Base-by-base conservation (phyloP, 2,797 vertebrate species). In the Champsocephalus esox region DNA sequence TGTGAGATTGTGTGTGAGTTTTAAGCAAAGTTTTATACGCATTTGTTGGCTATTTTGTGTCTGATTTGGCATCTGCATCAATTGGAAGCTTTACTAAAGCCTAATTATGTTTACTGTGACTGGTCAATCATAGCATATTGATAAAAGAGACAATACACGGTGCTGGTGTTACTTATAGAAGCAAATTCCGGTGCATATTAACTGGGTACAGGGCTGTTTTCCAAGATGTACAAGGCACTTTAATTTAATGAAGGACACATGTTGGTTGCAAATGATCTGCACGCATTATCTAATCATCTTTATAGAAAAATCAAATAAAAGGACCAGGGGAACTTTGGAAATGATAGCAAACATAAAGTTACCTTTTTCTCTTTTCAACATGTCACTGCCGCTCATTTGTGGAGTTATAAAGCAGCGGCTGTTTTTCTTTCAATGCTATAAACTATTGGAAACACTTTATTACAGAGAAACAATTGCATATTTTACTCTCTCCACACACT, bases 311-410 rank as follows among this genome's bases (percentile, higher is more conserved):
- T 52, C 1, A 61, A 83, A 66, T 75, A 4, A 75, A 56, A 80
- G 14, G 9, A 13, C 21, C 34, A 38, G 3, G 49, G 24, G 32
- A 70, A 77, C 63, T 66, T 19, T 24, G 58, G 59, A 74, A 71
- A 70, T 70, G 12, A 65, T 14, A 54, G 38, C n/a, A 49, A 71
- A 79, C n/a, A 73, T 76, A 46, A 60, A 76, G 34, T 43, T 24
- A 54, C 5, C 32, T 32, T 51, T 59, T 81, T 63, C 34, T 28
- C 1, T 77, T 83, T 70, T 80, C 60, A 90, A 77, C 77, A 70
- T 68, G 74, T 89, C 77, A 62, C 79, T 58, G 60, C 52, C 80
- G 62, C 83, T 90, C 84, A 84, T 91, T 88, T 86, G 45, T 56
- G 5, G 49, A 80, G 72, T 73, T 73, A 49, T 81, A 80, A 85